Base-by-base conservation (phyloP, 1,140 invertebrate genomes). In the Euura saliciscinereae region DNA sequence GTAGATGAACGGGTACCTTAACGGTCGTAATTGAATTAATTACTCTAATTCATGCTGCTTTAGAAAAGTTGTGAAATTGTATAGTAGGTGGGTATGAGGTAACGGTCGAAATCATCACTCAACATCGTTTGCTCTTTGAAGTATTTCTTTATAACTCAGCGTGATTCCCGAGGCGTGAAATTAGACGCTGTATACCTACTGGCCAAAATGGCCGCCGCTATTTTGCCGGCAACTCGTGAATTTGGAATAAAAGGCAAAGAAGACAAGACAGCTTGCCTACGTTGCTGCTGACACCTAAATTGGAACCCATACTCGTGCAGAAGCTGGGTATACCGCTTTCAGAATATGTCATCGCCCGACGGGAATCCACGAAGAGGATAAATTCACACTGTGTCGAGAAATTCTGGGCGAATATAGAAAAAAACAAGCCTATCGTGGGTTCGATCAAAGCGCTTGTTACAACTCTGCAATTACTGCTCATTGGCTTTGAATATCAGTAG, bases 41-140 rank as follows among this genome's bases (percentile, higher is more conserved):
- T 59, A 59, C 51, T 59, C 13, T 11, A 8, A 8, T n/a, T 59
- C 13, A 8, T 59, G 51, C 28, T 59, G 6, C 51, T 59, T n/a
- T 59, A 59, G 8, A 59, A 59, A 59, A 59, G 51, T 59, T 59
- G 10, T n/a, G 8, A 59, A 59, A 59, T 59, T 59, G 51, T 59
- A n/a, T 59, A 59, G 28, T 28, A 28, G 28, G 28, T 28, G 28
- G 28, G 28, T 28, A 28, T 28, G 1, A 28, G 1, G 5, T 11
- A 59, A 59, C 51, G 51, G 51, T 59, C 51, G 51, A 59, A 59
- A 59, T 59, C 51, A 59, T 59, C 51, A 59, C 51, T n/a, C 51
- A 8, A n/a, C 51, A 59, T 59, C 51, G 51, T 59, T 59, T 59
- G 51, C 51, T 59, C 51, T 59, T 59, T 59, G 51, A 59, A 11